Conservation (phyloP, 2,888 invertebrate species). For the Drosophila buzzatii region DNA sequence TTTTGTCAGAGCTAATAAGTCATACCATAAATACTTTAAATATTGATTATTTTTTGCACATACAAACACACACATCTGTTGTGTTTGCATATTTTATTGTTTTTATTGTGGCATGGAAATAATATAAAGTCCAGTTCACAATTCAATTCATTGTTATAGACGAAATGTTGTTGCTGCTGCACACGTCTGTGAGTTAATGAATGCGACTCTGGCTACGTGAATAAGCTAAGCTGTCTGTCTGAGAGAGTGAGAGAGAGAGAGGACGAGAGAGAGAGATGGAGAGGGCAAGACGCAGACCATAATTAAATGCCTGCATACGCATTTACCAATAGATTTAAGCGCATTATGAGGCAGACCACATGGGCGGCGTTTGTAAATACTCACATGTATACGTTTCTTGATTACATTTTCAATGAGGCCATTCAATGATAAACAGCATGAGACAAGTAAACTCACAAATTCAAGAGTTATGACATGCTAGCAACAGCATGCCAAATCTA, state of each 20-base stretch:
- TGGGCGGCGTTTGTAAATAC: background rate
- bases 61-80: constrained; percentile 7
- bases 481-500: background rate
- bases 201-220: constrained; percentile 71
- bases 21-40: constrained; percentile 58
- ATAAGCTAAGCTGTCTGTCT: constrained; percentile 28
- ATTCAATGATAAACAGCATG: constrained; percentile 15
- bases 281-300: constrained; percentile 20
- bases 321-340: constrained; percentile 73
- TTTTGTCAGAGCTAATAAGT: constrained; percentile 20
- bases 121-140: constrained; percentile 68
- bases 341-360: constrained; percentile 28
- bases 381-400: constrained; percentile 28
- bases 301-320: constrained; percentile 65
- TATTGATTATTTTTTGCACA: constrained; percentile 49
- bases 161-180: constrained; percentile 19
- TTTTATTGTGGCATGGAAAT: constrained; percentile 50
- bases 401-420: constrained; percentile 48
- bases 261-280: background rate
- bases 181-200: constrained; percentile 41
- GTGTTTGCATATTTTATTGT: constrained; percentile 12
- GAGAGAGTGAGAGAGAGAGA: background rate
- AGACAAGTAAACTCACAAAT: background rate
- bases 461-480: background rate
- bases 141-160: constrained; percentile 27